A percentile compares a stretch with the other conserved stretches of the same genome.
These are phyloP conservation scores for Lithophane leautieri DNA, from an alignment of 2,888 invertebrate species.

Conservation along the genomic window DNA sequence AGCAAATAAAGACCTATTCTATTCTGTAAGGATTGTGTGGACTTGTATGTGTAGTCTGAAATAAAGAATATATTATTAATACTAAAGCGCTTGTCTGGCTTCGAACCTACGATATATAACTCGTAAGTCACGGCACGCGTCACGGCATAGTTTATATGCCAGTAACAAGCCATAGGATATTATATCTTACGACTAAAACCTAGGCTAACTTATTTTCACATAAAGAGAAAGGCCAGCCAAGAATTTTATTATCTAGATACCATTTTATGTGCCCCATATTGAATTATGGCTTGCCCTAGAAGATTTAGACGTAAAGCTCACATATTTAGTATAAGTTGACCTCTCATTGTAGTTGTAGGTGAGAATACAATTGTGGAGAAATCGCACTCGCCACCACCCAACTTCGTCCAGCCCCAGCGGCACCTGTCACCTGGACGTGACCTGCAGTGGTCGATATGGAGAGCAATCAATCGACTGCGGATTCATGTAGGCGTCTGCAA, in stretches of 20 bases:
- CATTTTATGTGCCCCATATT: conserved; percentile 25
- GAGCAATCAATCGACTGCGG: not conserved
- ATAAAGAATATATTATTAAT: too few relatives aligned
- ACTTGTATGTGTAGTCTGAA: too few relatives aligned
- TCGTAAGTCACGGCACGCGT: too few relatives aligned
- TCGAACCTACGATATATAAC: too few relatives aligned
- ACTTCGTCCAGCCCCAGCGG: not conserved
- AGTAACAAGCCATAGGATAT: not conserved
- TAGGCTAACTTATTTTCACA: conserved; percentile 9
- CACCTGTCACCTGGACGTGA: not conserved
- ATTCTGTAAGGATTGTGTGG: too few relatives aligned
- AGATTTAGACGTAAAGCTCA: conserved; percentile 12
- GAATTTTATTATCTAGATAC: conserved; percentile 34
- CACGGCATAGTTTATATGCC: not conserved
- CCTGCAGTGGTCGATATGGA: not conserved
- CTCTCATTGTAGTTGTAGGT: not conserved
- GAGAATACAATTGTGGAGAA: not conserved
- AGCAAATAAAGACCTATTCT: too few relatives aligned
- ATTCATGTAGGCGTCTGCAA: not conserved
- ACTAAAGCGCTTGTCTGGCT: too few relatives aligned
- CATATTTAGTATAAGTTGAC: not conserved
- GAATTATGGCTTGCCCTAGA: conserved; percentile 40
- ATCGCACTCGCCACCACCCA: not conserved
- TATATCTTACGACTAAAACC: not conserved
- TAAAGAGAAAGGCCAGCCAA: conserved; percentile 21